Base-by-base conservation (phyloP, 2,113 vertebrate species). In the Serinus canaria region DNA sequence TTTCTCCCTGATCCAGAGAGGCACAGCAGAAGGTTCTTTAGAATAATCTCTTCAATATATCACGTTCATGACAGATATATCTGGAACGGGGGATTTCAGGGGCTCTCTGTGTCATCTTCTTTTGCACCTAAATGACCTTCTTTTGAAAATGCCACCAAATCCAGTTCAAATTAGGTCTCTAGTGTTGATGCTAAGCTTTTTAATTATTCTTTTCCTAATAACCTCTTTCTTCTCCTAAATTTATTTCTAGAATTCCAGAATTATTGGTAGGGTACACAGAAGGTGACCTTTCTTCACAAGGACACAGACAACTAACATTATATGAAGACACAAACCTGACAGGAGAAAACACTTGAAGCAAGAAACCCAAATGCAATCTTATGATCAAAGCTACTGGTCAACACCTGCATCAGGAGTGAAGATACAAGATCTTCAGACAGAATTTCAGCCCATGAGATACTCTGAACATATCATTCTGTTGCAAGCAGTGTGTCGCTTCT, bases 401-500 rank as follows among this genome's bases (percentile, higher is more conserved):
- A 94, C 97, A 98, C 97, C 97, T 98, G 98, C 98, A 97, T 97
- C 98, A 97, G 98, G 98, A 98, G 97, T 97, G 98, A 98, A 97
- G 96, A 94, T 93, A 83, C 92, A 87, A 90, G 88, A 89, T 97
- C 97, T 93, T 96, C 96, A 94, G 97, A 92, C 68, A 89, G 98
- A 98, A 98, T 97, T 97, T 98, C 97, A 98, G 94, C 98, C 98
- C 98, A 39, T 91, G 91, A 98, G 94, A 96, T 95, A 92, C 97
- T 98, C 96, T 98, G 98, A 98, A 96, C 99, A 97, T 98, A 98
- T 98, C 98, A 97, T 97, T 98, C 95, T 96, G 98, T 99, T 98
- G 98, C 98, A 98, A 98, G 98, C 98, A 97, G 98, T 98, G 96
- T 97, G 98, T 98, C 97, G 98, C 99, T 99, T 98, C 98, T 99